Evolutionary conservation across 2,888 invertebrate genomes (phyloP).

Genomic region (Leucoma salicis): DNA sequence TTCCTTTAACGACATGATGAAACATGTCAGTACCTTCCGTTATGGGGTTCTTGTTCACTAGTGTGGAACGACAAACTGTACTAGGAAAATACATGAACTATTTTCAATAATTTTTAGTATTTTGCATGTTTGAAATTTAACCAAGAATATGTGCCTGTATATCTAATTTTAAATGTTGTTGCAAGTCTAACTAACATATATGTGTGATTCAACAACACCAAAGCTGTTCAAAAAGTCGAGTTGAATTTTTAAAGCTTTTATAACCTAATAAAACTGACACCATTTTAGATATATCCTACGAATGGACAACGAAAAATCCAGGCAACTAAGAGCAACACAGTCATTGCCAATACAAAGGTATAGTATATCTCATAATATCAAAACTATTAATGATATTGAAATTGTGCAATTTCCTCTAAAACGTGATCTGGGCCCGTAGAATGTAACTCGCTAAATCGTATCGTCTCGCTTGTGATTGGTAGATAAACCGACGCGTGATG

Average conservation of each 20-base stretch:
- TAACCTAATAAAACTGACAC: conserved; percentile 19
- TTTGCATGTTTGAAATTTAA: not conserved
- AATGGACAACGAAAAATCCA: conserved; percentile 66
- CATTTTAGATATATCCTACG: conserved; percentile 49
- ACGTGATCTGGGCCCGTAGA: too few species aligned
- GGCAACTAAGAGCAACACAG: conserved; percentile 70
- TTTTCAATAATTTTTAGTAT: not conserved
- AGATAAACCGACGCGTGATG: too few species aligned
- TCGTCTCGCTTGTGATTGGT: too few species aligned
- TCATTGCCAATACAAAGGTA: conserved; percentile 62
- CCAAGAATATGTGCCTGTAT: not conserved
- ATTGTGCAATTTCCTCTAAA: too few species aligned
- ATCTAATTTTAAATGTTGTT: not conserved
- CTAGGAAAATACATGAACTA: not conserved
- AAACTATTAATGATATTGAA: too few species aligned
- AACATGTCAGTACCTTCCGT: not conserved
- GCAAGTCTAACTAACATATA: not conserved
- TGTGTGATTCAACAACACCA: not conserved
- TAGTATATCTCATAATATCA: too few species aligned
- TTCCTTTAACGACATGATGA: not conserved
- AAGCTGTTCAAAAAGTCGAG: not conserved
- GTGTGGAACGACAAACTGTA: too few species aligned
- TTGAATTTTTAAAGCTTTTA: conserved; percentile 11
- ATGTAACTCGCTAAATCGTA: too few species aligned
- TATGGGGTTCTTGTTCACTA: too few species aligned